A percentile compares a stretch with the other conserved stretches of the same genome.
These are phyloP conservation scores for Periparus ater DNA, from an alignment of 2,797 vertebrate species.

Conservation along the genomic window DNA sequence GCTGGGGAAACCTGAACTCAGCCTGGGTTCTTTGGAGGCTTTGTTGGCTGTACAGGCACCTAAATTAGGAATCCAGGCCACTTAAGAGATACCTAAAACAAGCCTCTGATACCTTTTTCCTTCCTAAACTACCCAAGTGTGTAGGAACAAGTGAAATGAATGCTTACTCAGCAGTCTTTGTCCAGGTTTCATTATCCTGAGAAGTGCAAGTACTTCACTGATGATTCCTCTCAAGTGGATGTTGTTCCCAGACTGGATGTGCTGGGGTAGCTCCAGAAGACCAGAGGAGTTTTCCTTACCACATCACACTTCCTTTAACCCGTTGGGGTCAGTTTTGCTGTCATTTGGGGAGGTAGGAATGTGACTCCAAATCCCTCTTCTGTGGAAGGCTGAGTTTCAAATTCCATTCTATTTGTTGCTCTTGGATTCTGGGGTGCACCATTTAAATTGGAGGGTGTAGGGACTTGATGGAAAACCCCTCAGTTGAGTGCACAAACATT, in stretches of 20 bases:
- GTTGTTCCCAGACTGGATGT: neutral
- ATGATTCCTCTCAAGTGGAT: neutral
- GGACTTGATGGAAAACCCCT: neutral
- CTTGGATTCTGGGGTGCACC: neutral
- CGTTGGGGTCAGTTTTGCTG: neutral
- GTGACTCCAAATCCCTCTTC: neutral
- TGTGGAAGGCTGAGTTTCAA: neutral
- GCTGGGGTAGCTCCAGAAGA: neutral
- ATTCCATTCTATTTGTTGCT: neutral
- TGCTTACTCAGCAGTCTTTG: neutral
- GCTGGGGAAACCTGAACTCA: neutral
- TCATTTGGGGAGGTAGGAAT: neutral
- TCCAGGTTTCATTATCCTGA: neutral
- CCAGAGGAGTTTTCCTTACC: neutral
- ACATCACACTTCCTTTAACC: neutral
- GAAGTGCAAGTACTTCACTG: accelerated
- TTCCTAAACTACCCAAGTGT: neutral
- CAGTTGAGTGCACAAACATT: accelerated
- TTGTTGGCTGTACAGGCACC: neutral
- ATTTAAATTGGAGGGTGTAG: neutral
- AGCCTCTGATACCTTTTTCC: neutral
- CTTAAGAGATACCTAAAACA: neutral
- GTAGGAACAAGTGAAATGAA: neutral
- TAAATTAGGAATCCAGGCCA: neutral
- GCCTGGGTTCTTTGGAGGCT: neutral